Evolutionary conservation across 1,140 invertebrate species (phyloP), one percentile per base, ranked within the genome.

Genomic region (Euwallacea fornicatus): DNA sequence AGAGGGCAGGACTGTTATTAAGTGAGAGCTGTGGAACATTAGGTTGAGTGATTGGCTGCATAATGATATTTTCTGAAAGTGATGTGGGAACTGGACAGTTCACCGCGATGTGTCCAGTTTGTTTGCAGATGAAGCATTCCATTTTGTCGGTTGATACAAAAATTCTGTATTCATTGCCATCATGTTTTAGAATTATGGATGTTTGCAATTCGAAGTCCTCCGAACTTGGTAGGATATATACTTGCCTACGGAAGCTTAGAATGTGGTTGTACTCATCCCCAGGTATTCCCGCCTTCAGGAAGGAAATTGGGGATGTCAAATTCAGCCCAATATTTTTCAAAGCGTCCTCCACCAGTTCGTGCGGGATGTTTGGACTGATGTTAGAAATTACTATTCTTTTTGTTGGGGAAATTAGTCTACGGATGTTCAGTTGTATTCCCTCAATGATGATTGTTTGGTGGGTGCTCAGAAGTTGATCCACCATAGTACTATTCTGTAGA

Each of bases 401-500:
- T 13, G 46, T 50, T 50, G 46, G 46, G 9, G 46, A 11, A 13
- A 50, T 50, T 50, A 50, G 13, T 50, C 46, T 50, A 50, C 46
- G 46, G 13, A 50, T 50, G 13, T 50, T 50, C 13, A 50, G 1
- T 13, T 50, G 46, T 50, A 50, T 50, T 50, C 46, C 46, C 13
- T 50, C 46, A 13, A 50, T 50, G 46, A 6, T 50, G 46, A 50
- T 6, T 50, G 46, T 50, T 50, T 50, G 46, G 46, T 50, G 46
- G 6, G 46, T 50, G 9, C 9, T 50, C 46, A 50, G 46, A 50
- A 50, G 46, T 13, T 50, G 46, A 11, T 50, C 46, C 46, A 50
- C 46, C 46, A 50, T 50, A 50, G 46, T 50, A 50, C 46, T 50
- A 13, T 50, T 50, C 46, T 11, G 46, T 11, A 50, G 46, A 50